Evolutionary conservation across 2,113 vertebrate genomes (phyloP).

Genomic region (Etheostoma spectabile): DNA sequence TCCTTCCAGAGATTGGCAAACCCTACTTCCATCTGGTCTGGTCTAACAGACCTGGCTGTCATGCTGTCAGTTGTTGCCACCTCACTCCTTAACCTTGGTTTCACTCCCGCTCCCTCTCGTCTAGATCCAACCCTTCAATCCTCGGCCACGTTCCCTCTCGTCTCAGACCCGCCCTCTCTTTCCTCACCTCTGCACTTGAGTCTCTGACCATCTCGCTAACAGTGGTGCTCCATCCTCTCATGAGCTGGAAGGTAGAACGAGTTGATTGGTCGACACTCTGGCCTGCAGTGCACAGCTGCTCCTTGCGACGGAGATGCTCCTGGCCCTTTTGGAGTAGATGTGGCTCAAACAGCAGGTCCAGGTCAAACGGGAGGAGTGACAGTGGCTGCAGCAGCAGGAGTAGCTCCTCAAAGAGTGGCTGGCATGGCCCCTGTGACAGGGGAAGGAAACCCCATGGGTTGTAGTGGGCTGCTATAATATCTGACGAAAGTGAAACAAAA

Average conservation of each 20-base stretch:
- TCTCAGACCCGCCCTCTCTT: conserved; percentile 64
- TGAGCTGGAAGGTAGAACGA: conserved; percentile 94
- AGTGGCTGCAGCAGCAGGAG: conserved; percentile 95
- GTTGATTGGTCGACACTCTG: conserved; percentile 88
- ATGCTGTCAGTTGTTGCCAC: conserved; percentile 1
- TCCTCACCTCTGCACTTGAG: conserved; percentile 37
- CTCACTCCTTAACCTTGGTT: conserved; percentile 29
- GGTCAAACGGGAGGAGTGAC: conserved; percentile 94
- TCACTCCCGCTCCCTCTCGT: conserved; percentile 16
- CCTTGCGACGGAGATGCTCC: conserved; percentile 92
- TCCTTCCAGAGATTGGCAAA: conserved; percentile 56
- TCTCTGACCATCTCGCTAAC: conserved; percentile 71
- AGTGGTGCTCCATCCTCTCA: conserved; percentile 84
- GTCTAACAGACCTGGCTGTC: not conserved
- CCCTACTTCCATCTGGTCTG: conserved; percentile 29
- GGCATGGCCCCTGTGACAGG: conserved; percentile 89
- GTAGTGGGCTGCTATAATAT: conserved; percentile 92
- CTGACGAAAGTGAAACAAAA: conserved; percentile 73
- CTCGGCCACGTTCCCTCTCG: conserved; percentile 72
- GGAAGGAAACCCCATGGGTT: conserved; percentile 92
- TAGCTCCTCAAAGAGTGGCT: conserved; percentile 92
- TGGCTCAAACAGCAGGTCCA: conserved; percentile 94
- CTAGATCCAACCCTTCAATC: conserved; percentile 49
- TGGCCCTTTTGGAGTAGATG: conserved; percentile 90
- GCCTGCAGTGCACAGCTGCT: conserved; percentile 89